Base-by-base conservation (phyloP, 2,888 invertebrate genomes). In the Cephus pygmeus region DNA sequence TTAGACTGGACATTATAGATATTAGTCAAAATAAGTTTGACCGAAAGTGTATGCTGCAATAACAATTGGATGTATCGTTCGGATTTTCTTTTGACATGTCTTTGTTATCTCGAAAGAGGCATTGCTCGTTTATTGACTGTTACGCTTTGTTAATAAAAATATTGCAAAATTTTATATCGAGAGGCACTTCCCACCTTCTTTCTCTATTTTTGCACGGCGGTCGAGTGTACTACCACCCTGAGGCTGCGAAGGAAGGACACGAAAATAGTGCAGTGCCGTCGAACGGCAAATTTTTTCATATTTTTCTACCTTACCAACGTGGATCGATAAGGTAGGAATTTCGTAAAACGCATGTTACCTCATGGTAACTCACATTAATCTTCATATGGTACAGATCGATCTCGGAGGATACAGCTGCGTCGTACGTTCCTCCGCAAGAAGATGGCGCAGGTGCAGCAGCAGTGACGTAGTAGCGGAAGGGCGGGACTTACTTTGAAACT, bases 71-170 rank as follows among this genome's bases (percentile, higher is more conserved):
- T 85, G 83, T 85, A 83, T 75, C 74, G 80, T 81, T 83, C 81
- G 81, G 30, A 83, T 81, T 81, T 87, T 83, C 83, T 79, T 77
- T 82, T 79, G 75, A 84, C 81, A 82, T 82, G 79, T 85, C 83
- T 87, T 85, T 88, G 85, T 88, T 84, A 85, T 78, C 79, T 83
- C 80, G 82, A 82, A 84, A 82, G 82, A 86, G 81, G 84, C 85
- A 86, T 87, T 83, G 85, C 84, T 85, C 82, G 85, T 87, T 88
- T 85, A 88, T 86, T 88, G 85, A 87, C 85, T 87, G 88, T 88
- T 88, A 87, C 86, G 88, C 88, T 88, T 88, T 88, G 88, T 88
- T 88, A 88, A 88, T 88, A 88, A 87, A 87, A 87, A 87, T 83
- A 84, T 78, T 83, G 81, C 75, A 79, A 86, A 83, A 86, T 79